phyloP scores from a whole-genome alignment of 2,113 vertebrate genomes.

The Hylia prasina region DNA sequence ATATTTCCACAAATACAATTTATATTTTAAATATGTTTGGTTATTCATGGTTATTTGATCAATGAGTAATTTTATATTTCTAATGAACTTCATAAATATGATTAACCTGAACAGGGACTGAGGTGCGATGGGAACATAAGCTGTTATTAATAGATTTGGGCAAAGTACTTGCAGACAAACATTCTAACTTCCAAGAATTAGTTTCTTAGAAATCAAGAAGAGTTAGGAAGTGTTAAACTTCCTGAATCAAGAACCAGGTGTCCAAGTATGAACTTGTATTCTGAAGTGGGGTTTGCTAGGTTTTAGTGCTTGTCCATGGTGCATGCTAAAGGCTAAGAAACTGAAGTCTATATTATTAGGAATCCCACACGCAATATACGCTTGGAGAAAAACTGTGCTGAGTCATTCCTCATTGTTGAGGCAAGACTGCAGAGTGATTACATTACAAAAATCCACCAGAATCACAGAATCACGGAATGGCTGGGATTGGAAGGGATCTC shows the following conservation, averaged over 20 bases:
- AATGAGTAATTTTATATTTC: neutral
- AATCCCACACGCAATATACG: rapidly evolving
- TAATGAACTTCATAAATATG: neutral
- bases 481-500: neutral
- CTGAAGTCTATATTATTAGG: neutral
- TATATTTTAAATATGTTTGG: neutral
- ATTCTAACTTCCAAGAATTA: neutral
- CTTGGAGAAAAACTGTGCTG: neutral
- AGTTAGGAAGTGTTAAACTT: neutral
- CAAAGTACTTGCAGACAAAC: neutral
- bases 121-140: neutral
- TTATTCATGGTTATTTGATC: neutral
- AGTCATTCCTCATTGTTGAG: neutral
- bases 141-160: neutral
- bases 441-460: neutral
- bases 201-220: neutral
- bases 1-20: neutral
- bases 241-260: neutral
- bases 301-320: neutral
- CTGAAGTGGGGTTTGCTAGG: neutral
- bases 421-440: neutral
- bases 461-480: neutral
- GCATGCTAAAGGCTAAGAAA: neutral
- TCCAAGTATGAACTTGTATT: neutral
- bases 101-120: neutral